Evolutionary conservation across 2,888 invertebrate genomes (phyloP), one percentile per base, ranked within the genome.

Genomic region (Agrotis ipsilon): DNA sequence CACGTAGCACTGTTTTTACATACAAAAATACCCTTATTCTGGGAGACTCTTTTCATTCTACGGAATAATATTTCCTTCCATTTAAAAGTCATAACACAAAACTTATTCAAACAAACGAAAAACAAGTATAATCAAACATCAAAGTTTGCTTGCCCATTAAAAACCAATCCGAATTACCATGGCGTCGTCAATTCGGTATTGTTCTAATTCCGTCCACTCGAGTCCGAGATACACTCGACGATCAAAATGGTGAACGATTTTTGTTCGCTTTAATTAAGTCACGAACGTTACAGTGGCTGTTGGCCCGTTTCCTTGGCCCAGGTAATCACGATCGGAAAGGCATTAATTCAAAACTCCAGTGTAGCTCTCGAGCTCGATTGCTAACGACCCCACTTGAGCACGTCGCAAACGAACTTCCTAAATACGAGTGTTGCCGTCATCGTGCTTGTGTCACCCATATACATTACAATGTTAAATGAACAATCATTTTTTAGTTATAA

Each of bases 301-400:
- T 83, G 87, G 86, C 81, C 89, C 87, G 85, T 87, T 90, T 89
- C 85, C 88, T 90, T 85, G 82, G 88, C 84, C 80, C 89, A 92
- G 92, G 92, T 92, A 92, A 93, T 93, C 92, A 88, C 87, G 92
- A 92, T 92, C 87, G 91, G 89, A 87, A 88, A 89, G 84, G 90
- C 92, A 93, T 93, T 92, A 91, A 92, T 92, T 93, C 93, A 93
- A 92, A 93, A 92, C 90, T 92, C 89, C 83, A 88, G 89, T 87
- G 80, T 83, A 83, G 80, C 87, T 86, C 89, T 91, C 83, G 73
- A 87, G 80, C 81, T 77, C 86, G 88, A 90, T 91, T 88, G 89
- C 88, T 88, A 88, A 88, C 88, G 88, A 86, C 85, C 88, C 81
- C 89, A 90, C 92, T 93, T 92, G 89, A 84, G 91, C 93, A 93